Conservation (phyloP, 1,140 invertebrate species). For the Drosophila nasuta region DNA sequence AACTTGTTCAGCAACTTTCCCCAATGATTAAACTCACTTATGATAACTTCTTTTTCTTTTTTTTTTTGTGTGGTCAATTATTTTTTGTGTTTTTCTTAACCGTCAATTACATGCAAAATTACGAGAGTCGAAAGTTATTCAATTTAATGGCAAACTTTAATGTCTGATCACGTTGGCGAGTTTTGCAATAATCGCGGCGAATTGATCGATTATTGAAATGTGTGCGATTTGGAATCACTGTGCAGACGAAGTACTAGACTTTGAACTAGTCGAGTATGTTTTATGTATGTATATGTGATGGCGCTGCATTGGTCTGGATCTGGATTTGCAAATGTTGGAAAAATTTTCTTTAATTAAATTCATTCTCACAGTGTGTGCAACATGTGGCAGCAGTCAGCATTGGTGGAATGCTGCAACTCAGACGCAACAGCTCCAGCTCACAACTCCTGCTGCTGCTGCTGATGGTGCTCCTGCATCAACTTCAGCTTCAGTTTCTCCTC, state of each 20-base stretch:
- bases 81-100: conserved; percentile 13
- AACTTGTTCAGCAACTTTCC: background rate
- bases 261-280: conserved; percentile 60
- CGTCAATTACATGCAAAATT: conserved; percentile 27
- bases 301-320: conserved; percentile 78
- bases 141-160: conserved; percentile 7
- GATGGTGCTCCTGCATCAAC: conserved; percentile 15
- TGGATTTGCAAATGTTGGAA: conserved; percentile 53
- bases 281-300: conserved; percentile 20
- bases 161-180: conserved; percentile 7
- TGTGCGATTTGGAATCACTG: conserved; percentile 30
- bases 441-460: conserved; percentile 14
- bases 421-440: conserved; percentile 29
- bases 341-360: conserved; percentile 80
- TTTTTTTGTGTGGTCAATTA: no score
- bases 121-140: background rate
- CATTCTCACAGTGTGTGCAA: conserved; percentile 83
- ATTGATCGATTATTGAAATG: background rate
- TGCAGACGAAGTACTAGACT: conserved; percentile 50
- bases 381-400: conserved; percentile 67
- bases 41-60: background rate
- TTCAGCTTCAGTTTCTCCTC: conserved; percentile 6
- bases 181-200: conserved; percentile 8
- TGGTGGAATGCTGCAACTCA: conserved; percentile 59
- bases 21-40: background rate